Evolutionary conservation across 2,797 vertebrate species (phyloP), one percentile per base, ranked within the genome.

Genomic region (Fistularia commersonii): DNA sequence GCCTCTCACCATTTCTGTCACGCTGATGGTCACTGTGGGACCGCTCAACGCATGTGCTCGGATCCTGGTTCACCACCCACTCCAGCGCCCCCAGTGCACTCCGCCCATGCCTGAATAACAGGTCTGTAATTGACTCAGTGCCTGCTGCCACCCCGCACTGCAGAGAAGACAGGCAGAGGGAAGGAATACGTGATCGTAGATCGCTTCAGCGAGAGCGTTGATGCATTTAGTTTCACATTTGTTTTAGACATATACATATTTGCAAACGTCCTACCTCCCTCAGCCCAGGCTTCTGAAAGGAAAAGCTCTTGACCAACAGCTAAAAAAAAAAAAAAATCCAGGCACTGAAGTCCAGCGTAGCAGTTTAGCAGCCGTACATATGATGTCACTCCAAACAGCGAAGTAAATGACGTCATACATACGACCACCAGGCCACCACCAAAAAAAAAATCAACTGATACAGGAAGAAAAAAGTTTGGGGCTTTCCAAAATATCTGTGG

Each of bases 351-450:
- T 92, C 84, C 80, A 82, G 83, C 92, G 93, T 90, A 92, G 93
- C 93, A 93, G 95, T 94, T 95, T 96, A 97, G 94, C 92, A 91
- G 92, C 91, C 92, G 91, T 95, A 97, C 92, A 96, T 95, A 95
- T 96, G 94, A 95, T 95, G 94, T 97, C 95, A 98, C 94, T 96
- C 91, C 92, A 93, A 93, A 88, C 88, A 90, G 82, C 89, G 90
- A 92, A 96, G 93, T 92, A 95, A 95, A 96, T 96, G 95, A 93
- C 93, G 88, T 94, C 95, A 95, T 95, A 94, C 90, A 96, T 96
- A 96, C 90, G 92, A 94, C 94, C 90, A 93, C 93, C 92, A 96
- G 92, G 93, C 96, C 90, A 94, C 93, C 93, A 93, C 94, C 73
- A 91, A 77, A 88, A 83, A 90, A 80, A 76, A 69, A 46, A 69